phyloP scores from a whole-genome alignment of 2,113 vertebrate genomes.

The Tetraodon nigroviridis region DNA sequence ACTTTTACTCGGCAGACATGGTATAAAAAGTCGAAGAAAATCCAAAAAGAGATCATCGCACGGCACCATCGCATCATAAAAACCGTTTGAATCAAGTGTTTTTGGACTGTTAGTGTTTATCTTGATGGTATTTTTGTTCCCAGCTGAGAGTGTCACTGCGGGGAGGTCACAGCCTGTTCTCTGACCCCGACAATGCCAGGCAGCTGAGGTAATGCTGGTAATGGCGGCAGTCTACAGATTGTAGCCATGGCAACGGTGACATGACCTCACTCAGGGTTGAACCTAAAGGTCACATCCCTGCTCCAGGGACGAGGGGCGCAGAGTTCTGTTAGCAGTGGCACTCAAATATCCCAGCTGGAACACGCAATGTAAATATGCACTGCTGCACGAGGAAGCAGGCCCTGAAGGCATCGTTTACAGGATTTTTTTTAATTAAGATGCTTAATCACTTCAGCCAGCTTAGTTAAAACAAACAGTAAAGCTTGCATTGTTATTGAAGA shows the following conservation, averaged over 20 bases:
- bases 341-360: conserved; percentile 50
- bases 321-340: conserved; percentile 31
- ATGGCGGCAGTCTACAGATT: conserved; percentile 67
- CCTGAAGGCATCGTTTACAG: too few relatives aligned
- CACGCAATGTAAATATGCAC: background rate
- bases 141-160: conserved; percentile 59
- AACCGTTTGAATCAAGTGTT: conserved; percentile 10
- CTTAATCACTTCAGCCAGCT: too few relatives aligned
- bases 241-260: conserved; percentile 72
- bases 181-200: conserved; percentile 74
- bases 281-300: conserved; percentile 73
- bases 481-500: too few relatives aligned
- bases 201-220: conserved; percentile 76
- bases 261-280: conserved; percentile 74
- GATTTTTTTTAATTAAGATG: too few relatives aligned
- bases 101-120: conserved; percentile 10
- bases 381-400: too few relatives aligned
- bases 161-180: conserved; percentile 73
- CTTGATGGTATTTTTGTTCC: conserved; percentile 55
- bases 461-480: too few relatives aligned
- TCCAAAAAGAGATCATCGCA: conserved; percentile 5
- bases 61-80: background rate
- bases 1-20: too few relatives aligned
- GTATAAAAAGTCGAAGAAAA: too few relatives aligned
- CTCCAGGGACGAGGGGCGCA: conserved; percentile 44